Evolutionary conservation across 2,888 invertebrate genomes (phyloP), one percentile per base, ranked within the genome.

Genomic region (Tupiocoris notatus): DNA sequence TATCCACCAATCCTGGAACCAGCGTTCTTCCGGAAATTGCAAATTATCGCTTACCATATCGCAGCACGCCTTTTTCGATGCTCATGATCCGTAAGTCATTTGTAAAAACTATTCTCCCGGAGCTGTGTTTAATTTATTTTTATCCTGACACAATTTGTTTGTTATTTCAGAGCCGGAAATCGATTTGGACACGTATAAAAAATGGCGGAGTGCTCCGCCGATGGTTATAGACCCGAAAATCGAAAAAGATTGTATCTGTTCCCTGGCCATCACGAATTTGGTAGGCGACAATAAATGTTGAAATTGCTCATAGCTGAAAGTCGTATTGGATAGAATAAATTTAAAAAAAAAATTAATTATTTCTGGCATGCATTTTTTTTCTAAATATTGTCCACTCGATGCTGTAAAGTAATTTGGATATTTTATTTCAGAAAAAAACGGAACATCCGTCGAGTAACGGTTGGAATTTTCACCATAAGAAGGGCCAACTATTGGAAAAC

Each of bases 21-120:
- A 85, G 85, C 77, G 81, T 83, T 2, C 80, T 88, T 17, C 87
- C 84, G n/a, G 75, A 81, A 25, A 84, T 85, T 77, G 81, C 87
- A 0, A 82, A 86, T 78, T 87, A 84, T 82, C 82, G 88, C 75
- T 82, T 88, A 54, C 87, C 88, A 0, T 87, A 84, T 79, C 82
- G 84, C 39, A 82, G 82, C 0, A 81, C 82, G 56, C 81, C 83
- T 77, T 81, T 84, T 56, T 54, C 62, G 3, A 16, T n/a, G 1
- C 0, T 83, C 85, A 18, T 74, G 71, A 64, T 70, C n/a, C 54
- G 70, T 76, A 23, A 76, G 70, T 76, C 12, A 2, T 67, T n/a
- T n/a, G n/a, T n/a, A n/a, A n/a, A n/a, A n/a, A n/a, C n/a, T n/a
- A n/a, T n/a, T n/a, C n/a, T n/a, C n/a, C n/a, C n/a, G n/a, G n/a